Percentiles rank a stretch among this genome's conserved stretches.
Evolutionary conservation across 2,113 vertebrate genomes (phyloP).

Genomic region (Malurus elegans): DNA sequence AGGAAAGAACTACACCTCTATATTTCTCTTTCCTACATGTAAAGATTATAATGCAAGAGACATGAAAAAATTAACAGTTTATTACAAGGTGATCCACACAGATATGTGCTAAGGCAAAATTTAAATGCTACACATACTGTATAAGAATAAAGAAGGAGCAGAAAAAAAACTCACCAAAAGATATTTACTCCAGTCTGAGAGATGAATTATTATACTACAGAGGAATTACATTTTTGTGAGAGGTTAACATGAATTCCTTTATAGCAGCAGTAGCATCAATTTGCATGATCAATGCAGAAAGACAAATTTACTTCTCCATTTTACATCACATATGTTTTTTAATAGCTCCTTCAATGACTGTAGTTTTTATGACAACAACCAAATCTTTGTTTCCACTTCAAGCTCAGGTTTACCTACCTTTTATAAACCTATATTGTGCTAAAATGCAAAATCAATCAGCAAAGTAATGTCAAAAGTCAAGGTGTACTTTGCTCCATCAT

Average conservation of each 20-base stretch:
- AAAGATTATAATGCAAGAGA: not conserved
- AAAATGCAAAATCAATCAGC: not conserved
- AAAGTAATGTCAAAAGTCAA: not conserved
- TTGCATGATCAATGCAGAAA: not conserved
- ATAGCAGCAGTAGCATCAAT: not conserved
- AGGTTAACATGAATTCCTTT: not conserved
- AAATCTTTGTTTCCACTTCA: not conserved
- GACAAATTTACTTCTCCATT: not conserved
- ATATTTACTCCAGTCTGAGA: not conserved
- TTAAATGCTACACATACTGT: not conserved
- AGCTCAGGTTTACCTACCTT: not conserved
- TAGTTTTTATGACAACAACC: not conserved
- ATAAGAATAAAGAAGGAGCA: not conserved
- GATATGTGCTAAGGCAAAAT: not conserved
- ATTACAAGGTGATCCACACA: not conserved
- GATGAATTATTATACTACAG: not conserved
- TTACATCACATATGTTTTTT: not conserved
- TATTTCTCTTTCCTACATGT: not conserved
- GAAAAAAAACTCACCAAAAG: not conserved
- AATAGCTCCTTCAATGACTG: not conserved
- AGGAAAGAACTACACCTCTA: not conserved
- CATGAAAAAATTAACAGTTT: not conserved
- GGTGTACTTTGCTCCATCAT: not conserved
- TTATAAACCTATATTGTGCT: not conserved
- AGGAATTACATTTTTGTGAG: not conserved